These are phyloP conservation scores for Tadarida brasiliensis DNA, from an alignment of 2,797 vertebrate species.

Conservation along the genomic window DNA sequence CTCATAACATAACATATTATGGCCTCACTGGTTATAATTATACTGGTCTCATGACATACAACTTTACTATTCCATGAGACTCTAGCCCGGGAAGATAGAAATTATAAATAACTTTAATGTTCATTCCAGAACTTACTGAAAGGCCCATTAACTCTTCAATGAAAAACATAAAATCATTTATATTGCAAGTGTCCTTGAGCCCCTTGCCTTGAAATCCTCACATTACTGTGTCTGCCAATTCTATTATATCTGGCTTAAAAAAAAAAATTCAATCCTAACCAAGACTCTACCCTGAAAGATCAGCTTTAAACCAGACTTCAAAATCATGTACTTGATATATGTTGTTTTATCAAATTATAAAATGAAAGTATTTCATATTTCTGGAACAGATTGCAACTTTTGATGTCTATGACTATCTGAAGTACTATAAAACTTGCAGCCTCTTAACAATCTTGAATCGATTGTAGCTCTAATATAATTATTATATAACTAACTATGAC, in stretches of 20 bases:
- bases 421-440: background rate
- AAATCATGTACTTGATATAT: background rate
- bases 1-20: background rate
- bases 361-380: constrained; percentile 5
- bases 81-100: background rate
- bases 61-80: background rate
- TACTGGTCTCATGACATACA: background rate
- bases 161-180: constrained; percentile 38
- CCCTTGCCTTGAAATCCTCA: background rate
- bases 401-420: background rate
- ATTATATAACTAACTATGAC: background rate
- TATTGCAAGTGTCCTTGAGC: background rate
- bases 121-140: constrained; percentile 27
- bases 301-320: constrained; percentile 24
- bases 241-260: background rate
- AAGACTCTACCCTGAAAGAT: background rate
- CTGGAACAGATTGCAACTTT: background rate
- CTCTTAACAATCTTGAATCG: background rate
- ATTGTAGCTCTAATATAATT: background rate
- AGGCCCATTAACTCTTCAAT: background rate
- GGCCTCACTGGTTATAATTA: background rate
- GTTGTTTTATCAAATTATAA: background rate
- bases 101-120: background rate
- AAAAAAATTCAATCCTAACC: background rate
- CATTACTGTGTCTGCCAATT: background rate